Evolutionary conservation across 2,797 vertebrate genomes (phyloP).

Genomic region (Amphiprion clarkii): DNA sequence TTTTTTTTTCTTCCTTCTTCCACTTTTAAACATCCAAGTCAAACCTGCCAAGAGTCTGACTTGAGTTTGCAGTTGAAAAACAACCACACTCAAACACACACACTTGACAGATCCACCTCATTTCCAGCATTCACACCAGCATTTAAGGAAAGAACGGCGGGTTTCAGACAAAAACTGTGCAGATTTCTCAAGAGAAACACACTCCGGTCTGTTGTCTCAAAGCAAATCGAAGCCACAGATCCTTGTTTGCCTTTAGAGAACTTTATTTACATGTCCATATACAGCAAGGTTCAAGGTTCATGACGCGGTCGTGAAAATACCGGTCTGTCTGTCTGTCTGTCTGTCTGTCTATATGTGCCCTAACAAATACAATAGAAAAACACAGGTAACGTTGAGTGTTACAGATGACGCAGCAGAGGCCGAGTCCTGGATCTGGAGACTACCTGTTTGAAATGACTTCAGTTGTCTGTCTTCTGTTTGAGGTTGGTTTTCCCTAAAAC

Average conservation of each 20-base stretch:
- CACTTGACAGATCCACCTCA: not conserved
- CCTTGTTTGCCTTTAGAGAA: conserved; percentile 81
- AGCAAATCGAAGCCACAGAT: conserved; percentile 45
- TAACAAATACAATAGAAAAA: conserved; percentile 79
- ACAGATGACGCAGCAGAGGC: conserved; percentile 45
- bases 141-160: not conserved
- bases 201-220: not conserved
- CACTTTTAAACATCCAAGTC: conserved; percentile 35
- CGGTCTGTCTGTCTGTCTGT: conserved; percentile 59
- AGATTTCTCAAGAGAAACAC: not conserved
- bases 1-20: conserved; percentile 6
- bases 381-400: conserved; percentile 62
- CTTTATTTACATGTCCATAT: conserved; percentile 89
- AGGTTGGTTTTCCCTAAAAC: conserved; percentile 43
- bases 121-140: not conserved
- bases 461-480: conserved; percentile 54
- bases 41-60: conserved; percentile 27
- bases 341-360: conserved; percentile 78
- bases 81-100: not conserved
- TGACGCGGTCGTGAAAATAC: conserved; percentile 76
- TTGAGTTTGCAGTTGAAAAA: conserved; percentile 6
- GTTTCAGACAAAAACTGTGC: not conserved
- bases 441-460: conserved; percentile 45
- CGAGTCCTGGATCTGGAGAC: conserved; percentile 56
- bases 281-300: conserved; percentile 80